phyloP scores from a whole-genome alignment of 2,797 vertebrate species.

The Pseudochaenichthys georgianus region DNA sequence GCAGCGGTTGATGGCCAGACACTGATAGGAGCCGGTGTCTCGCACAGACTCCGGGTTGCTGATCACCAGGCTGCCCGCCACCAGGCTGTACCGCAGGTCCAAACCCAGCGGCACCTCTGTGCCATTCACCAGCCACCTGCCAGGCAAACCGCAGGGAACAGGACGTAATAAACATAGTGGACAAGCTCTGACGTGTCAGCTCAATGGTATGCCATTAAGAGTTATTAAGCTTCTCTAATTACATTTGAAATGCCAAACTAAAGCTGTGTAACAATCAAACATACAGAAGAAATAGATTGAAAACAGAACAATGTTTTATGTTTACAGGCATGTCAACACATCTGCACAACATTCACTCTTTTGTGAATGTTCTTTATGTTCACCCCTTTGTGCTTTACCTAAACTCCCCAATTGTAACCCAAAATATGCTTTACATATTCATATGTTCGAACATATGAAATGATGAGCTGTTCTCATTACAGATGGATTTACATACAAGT shows the following conservation, averaged over 20 bases:
- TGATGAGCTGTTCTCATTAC: not conserved
- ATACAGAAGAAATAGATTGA: too few species aligned
- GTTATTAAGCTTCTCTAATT: not conserved
- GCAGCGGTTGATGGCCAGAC: conserved; percentile 92
- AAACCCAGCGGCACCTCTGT: conserved; percentile 89
- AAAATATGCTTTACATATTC: too few species aligned
- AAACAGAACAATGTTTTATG: too few species aligned
- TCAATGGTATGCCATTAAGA: not conserved
- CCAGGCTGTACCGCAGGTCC: conserved; percentile 88
- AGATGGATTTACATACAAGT: not conserved
- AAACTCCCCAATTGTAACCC: too few species aligned
- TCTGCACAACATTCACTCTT: too few species aligned
- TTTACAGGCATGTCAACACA: too few species aligned
- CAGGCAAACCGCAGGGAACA: conserved; percentile 5
- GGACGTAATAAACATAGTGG: not conserved
- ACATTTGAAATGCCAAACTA: too few species aligned
- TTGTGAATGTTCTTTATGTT: too few species aligned
- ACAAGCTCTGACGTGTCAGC: not conserved
- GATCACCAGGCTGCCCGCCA: conserved; percentile 95
- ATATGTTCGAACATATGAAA: too few species aligned
- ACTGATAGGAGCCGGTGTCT: conserved; percentile 95
- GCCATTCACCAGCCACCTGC: conserved; percentile 96
- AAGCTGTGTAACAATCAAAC: too few species aligned
- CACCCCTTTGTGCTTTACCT: too few species aligned
- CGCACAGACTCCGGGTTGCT: conserved; percentile 86